phyloP scores from a whole-genome alignment of 2,888 invertebrate genomes.

The Actias luna region DNA sequence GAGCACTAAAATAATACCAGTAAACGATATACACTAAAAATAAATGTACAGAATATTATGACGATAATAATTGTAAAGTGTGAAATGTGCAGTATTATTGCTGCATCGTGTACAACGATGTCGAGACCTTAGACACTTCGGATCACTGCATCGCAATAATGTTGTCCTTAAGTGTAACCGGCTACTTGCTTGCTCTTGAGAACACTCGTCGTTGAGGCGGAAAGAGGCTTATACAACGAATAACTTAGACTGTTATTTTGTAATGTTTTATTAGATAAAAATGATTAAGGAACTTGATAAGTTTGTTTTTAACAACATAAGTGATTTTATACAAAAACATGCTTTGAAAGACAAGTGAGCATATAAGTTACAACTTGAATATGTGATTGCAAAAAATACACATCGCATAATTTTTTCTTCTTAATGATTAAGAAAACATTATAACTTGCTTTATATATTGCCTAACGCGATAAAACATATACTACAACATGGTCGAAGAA shows the following conservation, averaged over 20 bases:
- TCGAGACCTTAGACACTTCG: conserved; percentile 43
- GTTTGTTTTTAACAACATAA: too few species aligned
- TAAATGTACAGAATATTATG: neutral
- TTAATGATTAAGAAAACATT: too few species aligned
- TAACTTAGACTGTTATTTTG: conserved; percentile 7
- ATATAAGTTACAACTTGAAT: too few species aligned
- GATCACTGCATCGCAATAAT: conserved; percentile 58
- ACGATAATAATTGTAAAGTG: conserved; percentile 20
- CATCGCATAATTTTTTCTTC: too few species aligned
- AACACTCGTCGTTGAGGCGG: conserved; percentile 27
- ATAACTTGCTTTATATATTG: too few species aligned
- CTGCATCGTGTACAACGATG: conserved; percentile 54
- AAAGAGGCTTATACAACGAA: conserved; percentile 12
- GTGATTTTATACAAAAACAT: too few species aligned
- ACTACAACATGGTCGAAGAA: too few species aligned
- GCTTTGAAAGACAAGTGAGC: too few species aligned
- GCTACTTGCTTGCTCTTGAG: conserved; percentile 39
- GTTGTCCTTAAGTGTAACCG: conserved; percentile 58
- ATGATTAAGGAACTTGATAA: neutral
- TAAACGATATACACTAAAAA: neutral
- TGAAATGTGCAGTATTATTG: conserved; percentile 51
- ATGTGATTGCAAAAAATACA: too few species aligned
- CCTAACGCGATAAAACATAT: too few species aligned
- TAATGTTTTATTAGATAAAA: conserved; percentile 3
- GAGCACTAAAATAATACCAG: neutral